These are phyloP conservation scores for Tachypleus tridentatus DNA, from an alignment of 1,140 invertebrate species.

Conservation along the genomic window DNA sequence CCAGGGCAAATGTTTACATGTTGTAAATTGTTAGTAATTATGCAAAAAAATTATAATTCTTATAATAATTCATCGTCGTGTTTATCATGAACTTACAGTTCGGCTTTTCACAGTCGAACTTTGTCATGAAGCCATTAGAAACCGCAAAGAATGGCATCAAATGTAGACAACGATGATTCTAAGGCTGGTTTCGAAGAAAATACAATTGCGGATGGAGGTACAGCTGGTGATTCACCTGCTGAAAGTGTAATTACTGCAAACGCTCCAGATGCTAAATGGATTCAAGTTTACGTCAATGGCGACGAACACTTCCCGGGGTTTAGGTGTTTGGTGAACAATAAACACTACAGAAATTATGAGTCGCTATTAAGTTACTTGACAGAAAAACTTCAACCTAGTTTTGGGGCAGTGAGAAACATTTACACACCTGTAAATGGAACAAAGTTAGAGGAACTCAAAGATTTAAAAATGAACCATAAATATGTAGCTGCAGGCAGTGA, in stretches of 20 bases:
- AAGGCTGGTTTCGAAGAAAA: too few relatives aligned
- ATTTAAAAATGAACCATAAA: conserved; percentile 8
- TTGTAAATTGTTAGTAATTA: too few relatives aligned
- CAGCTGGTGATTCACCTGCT: too few relatives aligned
- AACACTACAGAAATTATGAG: conserved; percentile 9
- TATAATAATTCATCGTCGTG: too few relatives aligned
- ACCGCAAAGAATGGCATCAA: too few relatives aligned
- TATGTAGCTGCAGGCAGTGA: conserved; percentile 17
- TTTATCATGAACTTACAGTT: too few relatives aligned
- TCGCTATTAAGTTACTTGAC: conserved; percentile 15
- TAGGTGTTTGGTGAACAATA: conserved; percentile 13
- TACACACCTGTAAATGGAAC: conserved; percentile 13
- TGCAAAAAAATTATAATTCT: too few relatives aligned
- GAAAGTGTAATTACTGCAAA: background rate
- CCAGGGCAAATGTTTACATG: too few relatives aligned
- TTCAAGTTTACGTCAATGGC: conserved; percentile 13
- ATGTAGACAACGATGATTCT: too few relatives aligned
- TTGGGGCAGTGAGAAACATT: conserved; percentile 14
- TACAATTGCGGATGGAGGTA: too few relatives aligned
- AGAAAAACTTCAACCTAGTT: conserved; percentile 13
- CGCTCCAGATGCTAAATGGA: conserved; percentile 14
- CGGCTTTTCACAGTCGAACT: too few relatives aligned
- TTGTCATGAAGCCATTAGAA: too few relatives aligned
- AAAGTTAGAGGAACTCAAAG: conserved; percentile 4
- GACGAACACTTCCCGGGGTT: conserved; percentile 13